These are phyloP conservation scores for Cyphomyrus discorhynchus DNA, from an alignment of 2,113 vertebrate genomes.

Conservation along the genomic window DNA sequence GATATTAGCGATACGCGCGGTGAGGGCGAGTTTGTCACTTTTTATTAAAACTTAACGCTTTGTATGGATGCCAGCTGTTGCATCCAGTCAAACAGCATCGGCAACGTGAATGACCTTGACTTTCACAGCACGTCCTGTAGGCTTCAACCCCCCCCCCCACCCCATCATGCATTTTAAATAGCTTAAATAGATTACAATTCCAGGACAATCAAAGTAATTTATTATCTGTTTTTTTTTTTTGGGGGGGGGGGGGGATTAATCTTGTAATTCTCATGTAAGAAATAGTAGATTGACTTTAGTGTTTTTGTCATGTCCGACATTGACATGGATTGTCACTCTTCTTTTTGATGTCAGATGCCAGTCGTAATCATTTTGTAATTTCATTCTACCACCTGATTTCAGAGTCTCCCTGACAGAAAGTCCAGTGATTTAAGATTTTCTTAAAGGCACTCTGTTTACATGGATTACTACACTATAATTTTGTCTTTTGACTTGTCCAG, in stretches of 20 bases:
- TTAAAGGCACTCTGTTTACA: background rate
- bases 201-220: constrained; percentile 37
- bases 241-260: constrained; percentile 29
- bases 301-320: constrained; percentile 19
- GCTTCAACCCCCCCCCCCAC: constrained; percentile 32
- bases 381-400: background rate
- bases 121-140: constrained; percentile 42
- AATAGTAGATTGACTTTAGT: constrained; percentile 29
- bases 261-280: constrained; percentile 33
- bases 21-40: constrained; percentile 44
- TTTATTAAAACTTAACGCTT: constrained; percentile 56
- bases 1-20: constrained; percentile 13
- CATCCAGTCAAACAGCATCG: constrained; percentile 51
- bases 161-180: constrained; percentile 49
- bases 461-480: background rate
- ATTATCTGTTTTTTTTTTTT: constrained; percentile 28
- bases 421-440: background rate
- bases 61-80: constrained; percentile 73
- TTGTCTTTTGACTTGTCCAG: background rate
- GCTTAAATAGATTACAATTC: constrained; percentile 44
- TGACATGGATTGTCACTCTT: constrained; percentile 2
- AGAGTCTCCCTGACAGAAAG: background rate
- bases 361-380: constrained; percentile 24
- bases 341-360: constrained; percentile 16
- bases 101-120: constrained; percentile 72